Evolutionary conservation across 1,140 invertebrate genomes (phyloP), one percentile per base, ranked within the genome.

Genomic region (Apis florea): DNA sequence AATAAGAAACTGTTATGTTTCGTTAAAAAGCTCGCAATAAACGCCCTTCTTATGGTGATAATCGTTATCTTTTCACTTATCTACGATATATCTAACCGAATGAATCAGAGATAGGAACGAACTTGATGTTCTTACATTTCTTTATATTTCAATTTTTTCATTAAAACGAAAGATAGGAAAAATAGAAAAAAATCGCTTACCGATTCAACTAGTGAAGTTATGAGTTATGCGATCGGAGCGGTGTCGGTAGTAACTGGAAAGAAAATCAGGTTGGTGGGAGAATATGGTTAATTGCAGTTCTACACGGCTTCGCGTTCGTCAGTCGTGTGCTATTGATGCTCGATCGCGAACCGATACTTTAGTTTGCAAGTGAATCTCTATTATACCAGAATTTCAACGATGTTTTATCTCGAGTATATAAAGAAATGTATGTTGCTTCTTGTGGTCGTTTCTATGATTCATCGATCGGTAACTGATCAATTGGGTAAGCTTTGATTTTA

Each of bases 11-110:
- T 3, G 1, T 17, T 5, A 53, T 17, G 3, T 51, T 40, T 78
- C 3, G n/a, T 56, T 74, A n/a, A 17, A 24, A 9, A 19, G 11
- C 13, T 58, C 21, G 58, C 24, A 24, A 53, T 17, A 6, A 75
- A 82, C 83, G 31, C 84, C 73, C 58, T 82, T 15, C 21, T 12
- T 40, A 31, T 4, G 31, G 12, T 53, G 83, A 85, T 86, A 86
- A 85, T 82, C 31, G 79, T 86, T 86, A 86, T 86, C 85, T 85
- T n/a, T 11, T 31, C 21, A 40, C 61, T 67, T 85, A 86, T 78
- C 85, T 78, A 77, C 10, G 83, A 78, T 85, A 85, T 26, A 24
- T 31, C 49, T 17, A 17, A 21, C 13, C 40, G 51, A 26, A 5
- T 85, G 83, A 86, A 85, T 85, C 83, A 84, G 54, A 82, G 31